Conservation (phyloP, 2,888 invertebrate genomes). For the Drosophila vallismaia region DNA sequence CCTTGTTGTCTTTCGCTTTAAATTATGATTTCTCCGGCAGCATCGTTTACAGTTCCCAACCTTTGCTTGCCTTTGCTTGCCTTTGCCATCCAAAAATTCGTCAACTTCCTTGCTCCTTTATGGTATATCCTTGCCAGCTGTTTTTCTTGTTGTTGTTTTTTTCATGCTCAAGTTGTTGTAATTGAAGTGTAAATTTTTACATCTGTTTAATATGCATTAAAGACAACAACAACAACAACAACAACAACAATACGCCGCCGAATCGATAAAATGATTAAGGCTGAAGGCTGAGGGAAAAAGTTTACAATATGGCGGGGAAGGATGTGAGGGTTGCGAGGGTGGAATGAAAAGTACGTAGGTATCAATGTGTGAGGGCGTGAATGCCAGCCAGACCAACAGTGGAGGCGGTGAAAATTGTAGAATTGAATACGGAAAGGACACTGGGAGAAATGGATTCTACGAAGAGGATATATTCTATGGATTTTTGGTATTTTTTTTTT, state of each 20-base stretch:
- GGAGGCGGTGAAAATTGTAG: neutral
- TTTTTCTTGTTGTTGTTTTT: slow-evolving; percentile 20
- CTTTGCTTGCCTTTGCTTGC: neutral
- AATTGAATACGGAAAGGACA: neutral
- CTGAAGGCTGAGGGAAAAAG: slow-evolving; percentile 13
- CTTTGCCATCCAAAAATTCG: neutral
- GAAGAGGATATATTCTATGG: no score
- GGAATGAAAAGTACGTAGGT: slow-evolving; percentile 1
- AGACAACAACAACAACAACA: slow-evolving; percentile 49
- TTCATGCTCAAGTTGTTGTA: slow-evolving; percentile 73
- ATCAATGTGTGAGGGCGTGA: slow-evolving; percentile 8
- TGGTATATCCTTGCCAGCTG: slow-evolving; percentile 12
- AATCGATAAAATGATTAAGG: slow-evolving; percentile 50
- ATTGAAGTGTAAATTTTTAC: slow-evolving; percentile 74
- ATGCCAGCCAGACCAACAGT: slow-evolving; percentile 5
- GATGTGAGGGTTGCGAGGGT: neutral
- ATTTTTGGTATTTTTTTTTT: no score
- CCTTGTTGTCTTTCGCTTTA: slow-evolving; percentile 43
- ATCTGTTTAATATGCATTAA: slow-evolving; percentile 78
- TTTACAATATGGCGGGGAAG: slow-evolving; percentile 8
- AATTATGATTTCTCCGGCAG: slow-evolving; percentile 60
- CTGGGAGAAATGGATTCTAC: neutral
- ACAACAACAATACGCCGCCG: slow-evolving; percentile 25
- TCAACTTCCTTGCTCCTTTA: slow-evolving; percentile 3
- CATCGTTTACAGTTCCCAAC: slow-evolving; percentile 51